Percentiles rank a stretch among this genome's conserved stretches.
Evolutionary conservation across 1,140 invertebrate genomes (phyloP).

Genomic region (Potamilus streckersoni): DNA sequence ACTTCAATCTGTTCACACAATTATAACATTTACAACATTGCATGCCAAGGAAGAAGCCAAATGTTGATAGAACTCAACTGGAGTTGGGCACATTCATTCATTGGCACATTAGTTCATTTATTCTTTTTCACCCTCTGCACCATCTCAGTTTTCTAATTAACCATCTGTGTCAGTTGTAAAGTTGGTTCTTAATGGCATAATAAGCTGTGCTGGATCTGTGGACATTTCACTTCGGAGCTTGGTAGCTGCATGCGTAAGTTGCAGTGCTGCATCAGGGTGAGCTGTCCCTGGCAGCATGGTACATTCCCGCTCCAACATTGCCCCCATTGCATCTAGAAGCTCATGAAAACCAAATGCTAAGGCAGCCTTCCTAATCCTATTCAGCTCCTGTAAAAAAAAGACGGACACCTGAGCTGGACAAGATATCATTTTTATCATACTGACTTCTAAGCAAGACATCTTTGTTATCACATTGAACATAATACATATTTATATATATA

Average conservation of each 20-base stretch:
- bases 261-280: conserved; percentile 88
- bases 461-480: neutral
- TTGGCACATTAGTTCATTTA: too few relatives aligned
- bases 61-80: too few relatives aligned
- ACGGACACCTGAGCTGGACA: neutral
- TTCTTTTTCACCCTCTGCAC: too few relatives aligned
- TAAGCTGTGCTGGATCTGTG: conserved; percentile 75
- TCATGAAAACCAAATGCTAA: conserved; percentile 85
- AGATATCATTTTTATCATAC: neutral
- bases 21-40: too few relatives aligned
- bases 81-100: too few relatives aligned
- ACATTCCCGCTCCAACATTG: conserved; percentile 90
- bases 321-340: conserved; percentile 70
- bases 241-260: conserved; percentile 88
- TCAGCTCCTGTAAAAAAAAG: conserved; percentile 81
- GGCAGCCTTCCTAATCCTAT: conserved; percentile 87
- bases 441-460: neutral
- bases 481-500: neutral
- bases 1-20: too few relatives aligned
- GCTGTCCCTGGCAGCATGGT: conserved; percentile 80
- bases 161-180: conserved; percentile 54
- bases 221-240: conserved; percentile 72
- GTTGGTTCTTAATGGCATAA: conserved; percentile 77
- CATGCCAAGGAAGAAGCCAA: too few relatives aligned
- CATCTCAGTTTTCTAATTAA: too few relatives aligned